Evolutionary conservation across 1,140 invertebrate species (phyloP), one percentile per base, ranked within the genome.

Genomic region (Drosophila tani): DNA sequence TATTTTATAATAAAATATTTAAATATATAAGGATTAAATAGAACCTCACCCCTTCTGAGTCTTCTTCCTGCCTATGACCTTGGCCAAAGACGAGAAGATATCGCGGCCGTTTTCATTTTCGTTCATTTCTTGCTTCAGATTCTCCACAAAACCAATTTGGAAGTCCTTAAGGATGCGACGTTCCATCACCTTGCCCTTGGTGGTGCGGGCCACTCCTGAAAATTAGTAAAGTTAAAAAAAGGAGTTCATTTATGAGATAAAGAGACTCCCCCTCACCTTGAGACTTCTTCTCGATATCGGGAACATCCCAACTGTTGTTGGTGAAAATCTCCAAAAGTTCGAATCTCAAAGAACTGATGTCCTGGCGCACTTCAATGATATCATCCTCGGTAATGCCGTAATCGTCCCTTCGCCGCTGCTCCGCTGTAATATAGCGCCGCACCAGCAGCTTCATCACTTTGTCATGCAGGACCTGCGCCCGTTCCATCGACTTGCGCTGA

Each of bases 331-430:
- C 97, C 57, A 99, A 95, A 11, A 99, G 93, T 87, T 99, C 98
- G 91, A 96, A 98, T 45, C 96, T 94, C 27, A 98, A 93, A 1
- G 96, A 96, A 11, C 96, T 97, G 73, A 99, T 98, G 88, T 99
- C 98, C 75, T 99, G 98, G 85, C 98, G 96, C 71, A 99, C 98
- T 94, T 99, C 98, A 94, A 98, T 98, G 43, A 99, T 96, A 92
- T 99, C 98, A 93, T 99, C 98, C 88, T 99, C 98, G 0, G 97
- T 98, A 6, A 99, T 97, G 7, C 96, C 96, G 64, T 95, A 96
- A 35, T 97, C 96, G 85, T 98, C 96, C 46, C 96, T 94, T 71
- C 96, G 96, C 29, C 95, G 93, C 91, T 98, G 97, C 91, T 97
- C 97, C 1, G 96, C 95, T 0, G 96, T 97, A 2, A 98, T 95